Evolutionary conservation across 2,113 vertebrate species (phyloP), one percentile per base, ranked within the genome.

Genomic region (Nothobranchius kuhntae): DNA sequence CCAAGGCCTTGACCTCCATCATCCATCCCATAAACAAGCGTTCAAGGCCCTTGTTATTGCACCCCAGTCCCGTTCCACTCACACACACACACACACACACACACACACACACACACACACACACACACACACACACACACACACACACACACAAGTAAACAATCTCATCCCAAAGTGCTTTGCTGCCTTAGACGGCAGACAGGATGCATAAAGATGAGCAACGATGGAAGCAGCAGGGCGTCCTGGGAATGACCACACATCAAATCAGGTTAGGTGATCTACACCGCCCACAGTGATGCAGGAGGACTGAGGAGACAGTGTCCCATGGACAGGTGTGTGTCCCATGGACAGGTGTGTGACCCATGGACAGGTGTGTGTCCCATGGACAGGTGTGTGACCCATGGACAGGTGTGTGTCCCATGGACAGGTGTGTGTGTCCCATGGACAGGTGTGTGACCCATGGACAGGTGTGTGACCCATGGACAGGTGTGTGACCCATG

Each of bases 151-250:
- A 40, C 38, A 40, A 54, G 48, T 42, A 2, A n/a, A 36, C 46
- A 68, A 84, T 81, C 58, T 78, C 75, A 84, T 86, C 81, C 81
- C 50, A 55, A 79, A 71, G 47, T 72, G 57, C 75, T 82, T 65
- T 58, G 59, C 63, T 73, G 62, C 45, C 61, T 47, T 64, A 50
- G 69, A 78, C 58, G 73, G 42, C 71, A 35, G 53, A 71, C 53
- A 26, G 46, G 63, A 65, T 81, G 73, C 73, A 88, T 90, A 89
- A 88, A 90, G 65, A 83, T 89, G 87, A 91, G 80, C 2, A 53
- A 90, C 83, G 85, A 85, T 70, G 58, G 48, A 53, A 67, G 61
- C 71, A 71, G 80, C 53, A 12, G 71, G 72, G 55, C 83, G 75
- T 64, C 65, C 64, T 53, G 51, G 68, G 51, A 73, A 62, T 64